phyloP scores from a whole-genome alignment of 2,797 vertebrate genomes.

The Brachymystax lenok region DNA sequence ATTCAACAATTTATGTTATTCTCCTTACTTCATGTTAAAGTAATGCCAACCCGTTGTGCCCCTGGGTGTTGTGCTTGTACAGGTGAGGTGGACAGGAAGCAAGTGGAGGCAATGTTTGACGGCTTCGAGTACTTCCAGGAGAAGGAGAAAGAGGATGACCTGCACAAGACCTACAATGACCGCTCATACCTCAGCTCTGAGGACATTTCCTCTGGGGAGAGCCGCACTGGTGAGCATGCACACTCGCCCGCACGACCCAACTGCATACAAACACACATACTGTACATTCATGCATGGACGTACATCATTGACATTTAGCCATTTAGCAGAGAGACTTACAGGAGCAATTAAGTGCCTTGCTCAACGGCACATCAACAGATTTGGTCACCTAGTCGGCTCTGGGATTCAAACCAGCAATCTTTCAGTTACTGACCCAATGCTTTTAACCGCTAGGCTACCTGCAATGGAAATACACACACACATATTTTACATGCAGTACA shows the following conservation, averaged over 20 bases:
- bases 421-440: no score
- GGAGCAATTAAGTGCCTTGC: no score
- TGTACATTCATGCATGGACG: no score
- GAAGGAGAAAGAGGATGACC: constrained; percentile 85
- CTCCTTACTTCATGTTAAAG: not conserved
- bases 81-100: constrained; percentile 71
- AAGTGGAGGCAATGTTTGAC: constrained; percentile 67
- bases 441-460: no score
- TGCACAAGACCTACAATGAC: constrained; percentile 92
- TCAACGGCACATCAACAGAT: no score
- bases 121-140: constrained; percentile 87
- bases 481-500: no score
- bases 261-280: no score
- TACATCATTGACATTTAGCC: no score
- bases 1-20: not conserved
- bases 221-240: constrained; percentile 80
- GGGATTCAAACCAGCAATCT: no score
- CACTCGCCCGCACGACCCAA: not conserved
- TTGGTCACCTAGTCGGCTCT: no score
- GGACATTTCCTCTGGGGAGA: constrained; percentile 80
- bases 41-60: not conserved
- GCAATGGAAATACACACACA: no score
- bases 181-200: constrained; percentile 89
- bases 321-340: no score
- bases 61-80: not conserved